These are phyloP conservation scores for Lateolabrax maculatus DNA, from an alignment of 2,797 vertebrate species.

Conservation along the genomic window DNA sequence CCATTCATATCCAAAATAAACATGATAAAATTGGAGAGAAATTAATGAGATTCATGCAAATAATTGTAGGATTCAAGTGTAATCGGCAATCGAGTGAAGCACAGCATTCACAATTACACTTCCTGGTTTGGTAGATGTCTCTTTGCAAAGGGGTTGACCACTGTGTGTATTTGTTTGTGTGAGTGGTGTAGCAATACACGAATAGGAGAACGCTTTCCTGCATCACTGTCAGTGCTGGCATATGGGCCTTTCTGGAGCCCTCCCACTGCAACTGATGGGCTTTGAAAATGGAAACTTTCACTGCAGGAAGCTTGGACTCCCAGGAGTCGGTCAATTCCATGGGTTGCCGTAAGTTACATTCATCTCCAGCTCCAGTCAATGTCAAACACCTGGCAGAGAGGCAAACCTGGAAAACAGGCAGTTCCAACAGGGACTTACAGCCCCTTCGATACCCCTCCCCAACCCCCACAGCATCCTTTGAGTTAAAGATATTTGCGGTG, in stretches of 20 bases:
- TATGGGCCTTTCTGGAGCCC: slow-evolving; percentile 85
- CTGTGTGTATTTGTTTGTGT: slow-evolving; percentile 49
- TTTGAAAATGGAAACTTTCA: slow-evolving; percentile 94
- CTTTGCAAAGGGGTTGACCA: slow-evolving; percentile 46
- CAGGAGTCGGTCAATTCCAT: slow-evolving; percentile 88
- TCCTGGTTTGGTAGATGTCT: slow-evolving; percentile 82
- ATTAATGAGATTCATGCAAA: slow-evolving; percentile 79
- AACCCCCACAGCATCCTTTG: slow-evolving; percentile 66
- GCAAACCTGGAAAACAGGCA: slow-evolving; percentile 87
- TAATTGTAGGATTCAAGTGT: slow-evolving; percentile 78
- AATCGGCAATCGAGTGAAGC: slow-evolving; percentile 77
- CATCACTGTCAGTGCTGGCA: slow-evolving; percentile 84
- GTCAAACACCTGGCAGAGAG: slow-evolving; percentile 92
- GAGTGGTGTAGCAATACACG: slow-evolving; percentile 32
- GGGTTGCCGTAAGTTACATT: slow-evolving; percentile 89
- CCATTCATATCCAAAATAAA: slow-evolving; percentile 69
- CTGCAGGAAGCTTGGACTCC: slow-evolving; percentile 90
- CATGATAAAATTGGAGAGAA: slow-evolving; percentile 71
- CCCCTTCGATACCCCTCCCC: slow-evolving; percentile 60
- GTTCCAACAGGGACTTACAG: slow-evolving; percentile 80
- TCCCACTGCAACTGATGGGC: slow-evolving; percentile 87
- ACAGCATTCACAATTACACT: slow-evolving; percentile 73
- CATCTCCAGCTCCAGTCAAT: slow-evolving; percentile 88
- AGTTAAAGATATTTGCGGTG: slow-evolving; percentile 84
- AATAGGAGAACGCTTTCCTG: slow-evolving; percentile 74